Percentiles rank a stretch among this genome's conserved stretches.
These are phyloP conservation scores for Polypedilum vanderplanki DNA, from an alignment of 1,140 invertebrate species.

Conservation along the genomic window DNA sequence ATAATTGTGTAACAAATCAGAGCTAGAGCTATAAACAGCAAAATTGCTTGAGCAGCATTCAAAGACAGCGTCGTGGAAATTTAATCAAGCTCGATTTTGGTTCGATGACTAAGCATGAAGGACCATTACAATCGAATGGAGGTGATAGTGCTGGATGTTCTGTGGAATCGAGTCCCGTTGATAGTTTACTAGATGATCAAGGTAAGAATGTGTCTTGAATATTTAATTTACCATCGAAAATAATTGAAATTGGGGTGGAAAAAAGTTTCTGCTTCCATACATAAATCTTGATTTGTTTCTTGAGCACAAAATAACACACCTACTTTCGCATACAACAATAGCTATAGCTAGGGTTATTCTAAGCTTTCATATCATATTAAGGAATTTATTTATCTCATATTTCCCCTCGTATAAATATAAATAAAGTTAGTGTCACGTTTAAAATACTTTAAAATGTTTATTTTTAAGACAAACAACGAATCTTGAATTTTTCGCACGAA, in stretches of 20 bases:
- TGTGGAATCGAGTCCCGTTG: constrained; percentile 22
- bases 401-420: neutral
- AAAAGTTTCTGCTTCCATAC: neutral
- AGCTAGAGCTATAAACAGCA: constrained; percentile 15
- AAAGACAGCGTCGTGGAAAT: constrained; percentile 2
- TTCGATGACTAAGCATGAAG: constrained; percentile 15
- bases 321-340: neutral
- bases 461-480: neutral
- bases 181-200: constrained; percentile 27
- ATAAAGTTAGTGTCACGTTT: neutral
- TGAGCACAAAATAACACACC: neutral
- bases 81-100: constrained; percentile 23
- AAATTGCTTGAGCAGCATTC: constrained; percentile 15
- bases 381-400: neutral
- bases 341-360: neutral
- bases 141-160: constrained; percentile 6
- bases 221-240: neutral
- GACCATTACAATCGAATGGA: neutral
- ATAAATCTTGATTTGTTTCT: constrained; percentile 7
- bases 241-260: neutral
- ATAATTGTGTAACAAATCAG: constrained; percentile 26
- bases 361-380: neutral
- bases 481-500: neutral
- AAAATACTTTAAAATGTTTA: neutral
- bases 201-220: constrained; percentile 8